phyloP scores from a whole-genome alignment of 2,797 vertebrate species.

The Crax fasciolata region DNA sequence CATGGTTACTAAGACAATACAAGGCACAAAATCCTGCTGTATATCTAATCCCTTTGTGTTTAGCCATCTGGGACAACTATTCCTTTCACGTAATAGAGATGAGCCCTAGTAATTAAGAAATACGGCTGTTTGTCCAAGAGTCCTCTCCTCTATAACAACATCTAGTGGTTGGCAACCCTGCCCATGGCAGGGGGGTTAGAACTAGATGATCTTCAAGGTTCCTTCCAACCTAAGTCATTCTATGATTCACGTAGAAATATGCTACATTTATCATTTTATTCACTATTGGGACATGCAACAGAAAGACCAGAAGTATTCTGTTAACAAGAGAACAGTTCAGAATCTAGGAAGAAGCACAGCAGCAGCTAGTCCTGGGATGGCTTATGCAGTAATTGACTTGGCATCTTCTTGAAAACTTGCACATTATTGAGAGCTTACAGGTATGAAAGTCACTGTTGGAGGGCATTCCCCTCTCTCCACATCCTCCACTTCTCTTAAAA shows the following conservation, averaged over 20 bases:
- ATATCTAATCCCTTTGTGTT: not conserved
- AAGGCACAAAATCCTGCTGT: not conserved
- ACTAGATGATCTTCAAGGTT: too few relatives aligned
- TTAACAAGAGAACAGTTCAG: not conserved
- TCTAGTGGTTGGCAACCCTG: too few relatives aligned
- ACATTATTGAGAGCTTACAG: not conserved
- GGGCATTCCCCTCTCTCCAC: not conserved
- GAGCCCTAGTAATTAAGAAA: not conserved
- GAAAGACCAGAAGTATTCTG: not conserved
- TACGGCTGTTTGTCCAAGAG: not conserved
- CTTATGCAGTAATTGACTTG: not conserved
- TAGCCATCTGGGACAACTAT: not conserved
- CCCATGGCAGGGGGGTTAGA: too few relatives aligned
- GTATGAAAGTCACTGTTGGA: not conserved
- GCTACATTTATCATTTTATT: not conserved
- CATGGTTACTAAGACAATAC: constrained; percentile 4
- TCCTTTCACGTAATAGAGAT: not conserved
- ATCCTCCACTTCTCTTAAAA: not conserved
- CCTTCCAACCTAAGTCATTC: not conserved
- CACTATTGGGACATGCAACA: not conserved
- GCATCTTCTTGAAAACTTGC: not conserved
- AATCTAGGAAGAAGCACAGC: not conserved
- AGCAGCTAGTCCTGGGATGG: not conserved
- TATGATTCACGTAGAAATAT: not conserved
- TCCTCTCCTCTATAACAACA: not conserved